Base-by-base conservation (phyloP, 2,113 vertebrate genomes). In the Poeciliopsis occidentalis region DNA sequence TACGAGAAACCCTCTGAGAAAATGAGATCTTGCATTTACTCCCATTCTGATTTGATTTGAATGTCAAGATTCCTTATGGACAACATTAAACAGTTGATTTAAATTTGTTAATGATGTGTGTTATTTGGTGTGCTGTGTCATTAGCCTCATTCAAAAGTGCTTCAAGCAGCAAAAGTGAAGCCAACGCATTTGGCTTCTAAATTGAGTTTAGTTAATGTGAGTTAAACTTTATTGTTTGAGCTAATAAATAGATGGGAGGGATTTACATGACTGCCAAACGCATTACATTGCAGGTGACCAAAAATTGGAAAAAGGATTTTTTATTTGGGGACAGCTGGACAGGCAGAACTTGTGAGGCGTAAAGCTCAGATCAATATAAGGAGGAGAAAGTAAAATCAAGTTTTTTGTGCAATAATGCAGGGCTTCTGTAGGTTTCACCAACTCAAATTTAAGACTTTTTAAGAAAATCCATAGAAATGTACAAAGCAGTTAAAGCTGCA, bases 61-160 rank as follows among this genome's bases (percentile, higher is more conserved):
- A 84, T 71, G 94, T 95, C 94, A 92, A 95, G 94, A 96, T 97
- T 94, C 96, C 95, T 97, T 96, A 96, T 96, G 95, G 94, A 95
- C 94, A 93, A 96, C 95, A 98, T 97, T 98, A 99, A 98, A 98
- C 94, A 92, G 95, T 95, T 97, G 96, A 97, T 98, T 97, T 96
- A 95, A 95, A 95, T 95, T 54, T 91, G 81, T 73, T 92, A 92
- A 87, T 89, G 81, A 83, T 67, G 79, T 94, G 87, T 90, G 88
- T 90, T 91, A 88, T 92, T 90, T 89, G 83, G 62, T 85, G 71
- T 75, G 76, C 75, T 85, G 69, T 87, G 77, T 85, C 82, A 89
- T 91, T 89, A 89, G 85, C 67, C 80, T 78, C 81, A 66, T 83
- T 85, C 77, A 81, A 89, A 91, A 88, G 83, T 87, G 82, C 87